Evolutionary conservation across 1,140 invertebrate genomes (phyloP), one percentile per base, ranked within the genome.

Genomic region (Brachionus plicatilis): DNA sequence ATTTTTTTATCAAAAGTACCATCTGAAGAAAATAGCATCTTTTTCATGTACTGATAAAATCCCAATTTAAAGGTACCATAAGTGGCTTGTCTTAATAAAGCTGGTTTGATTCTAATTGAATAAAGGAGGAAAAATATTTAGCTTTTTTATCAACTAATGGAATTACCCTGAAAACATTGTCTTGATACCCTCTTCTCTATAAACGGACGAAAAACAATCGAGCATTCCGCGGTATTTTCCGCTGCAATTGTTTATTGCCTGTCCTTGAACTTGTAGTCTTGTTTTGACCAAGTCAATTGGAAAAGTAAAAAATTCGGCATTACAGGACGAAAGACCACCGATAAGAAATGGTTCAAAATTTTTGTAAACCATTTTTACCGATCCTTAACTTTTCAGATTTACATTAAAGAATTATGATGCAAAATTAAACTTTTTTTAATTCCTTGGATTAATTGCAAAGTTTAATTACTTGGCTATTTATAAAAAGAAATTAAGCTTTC

Each of bases 41-140:
- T 90, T 89, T 97, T 96, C 66, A 96, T 88, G 0, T 95, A 93
- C 88, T 97, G 96, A 90, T 98, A 98, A 24, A 95, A 94, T 83
- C 96, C 96, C 89, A 97, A 97, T 90, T 98, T 98, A 85, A 97
- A 95, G 27, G 95, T 97, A 86, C 96, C 96, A 91, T 98, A 98
- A 56, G 95, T 95, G 17, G 95, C 94, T 90, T 97, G 96, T 29
- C 95, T 91, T 60, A 98, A 90, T 76, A 97, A 92, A 65, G 95
- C 96, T 82, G 95, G 95, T 91, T 93, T 93, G 87, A 97, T 95
- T 85, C 95, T 97, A 89, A 50, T 47, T 3, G 3, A 4, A 47
- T 47, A 47, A 90, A 88, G 45, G 45, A 88, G 87, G 86, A 9
- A 33, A 87, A 75, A 82, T 37, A 68, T 45, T 12, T 60, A 41